A percentile compares a stretch with the other conserved stretches of the same genome.
Conservation (phyloP, 2,797 vertebrate species). For the Hemitrygon akajei region DNA sequence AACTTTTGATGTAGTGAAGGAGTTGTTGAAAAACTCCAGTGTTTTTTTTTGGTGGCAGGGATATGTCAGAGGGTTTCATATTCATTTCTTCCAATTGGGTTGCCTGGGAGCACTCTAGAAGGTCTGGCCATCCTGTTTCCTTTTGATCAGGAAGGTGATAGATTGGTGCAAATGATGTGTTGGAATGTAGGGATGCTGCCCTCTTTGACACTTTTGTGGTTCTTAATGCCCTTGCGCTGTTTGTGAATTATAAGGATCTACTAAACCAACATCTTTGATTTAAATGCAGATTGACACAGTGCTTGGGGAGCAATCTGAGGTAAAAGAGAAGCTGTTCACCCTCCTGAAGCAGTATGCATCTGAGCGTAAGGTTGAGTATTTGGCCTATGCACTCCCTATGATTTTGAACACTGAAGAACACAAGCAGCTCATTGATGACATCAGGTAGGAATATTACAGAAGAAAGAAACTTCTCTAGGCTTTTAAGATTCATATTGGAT, state of each 20-base stretch:
- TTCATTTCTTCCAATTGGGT: background rate
- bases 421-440: constrained; percentile 76
- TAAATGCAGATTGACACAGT: constrained; percentile 76
- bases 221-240: background rate
- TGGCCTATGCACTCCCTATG: constrained; percentile 74
- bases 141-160: background rate
- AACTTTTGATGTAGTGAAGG: background rate
- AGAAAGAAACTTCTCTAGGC: background rate
- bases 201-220: background rate
- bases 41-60: background rate
- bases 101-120: background rate
- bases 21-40: background rate
- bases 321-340: constrained; percentile 79
- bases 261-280: background rate
- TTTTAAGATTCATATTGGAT: no score
- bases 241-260: background rate
- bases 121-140: background rate
- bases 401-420: constrained; percentile 72
- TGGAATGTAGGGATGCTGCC: background rate
- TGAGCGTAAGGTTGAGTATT: constrained; percentile 77
- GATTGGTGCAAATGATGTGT: background rate
- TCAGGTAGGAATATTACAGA: constrained; percentile 67
- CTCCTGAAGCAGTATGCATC: constrained; percentile 85
- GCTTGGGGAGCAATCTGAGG: constrained; percentile 68
- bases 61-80: background rate